phyloP scores from a whole-genome alignment of 2,113 vertebrate genomes.

The Dipodomys spectabilis region DNA sequence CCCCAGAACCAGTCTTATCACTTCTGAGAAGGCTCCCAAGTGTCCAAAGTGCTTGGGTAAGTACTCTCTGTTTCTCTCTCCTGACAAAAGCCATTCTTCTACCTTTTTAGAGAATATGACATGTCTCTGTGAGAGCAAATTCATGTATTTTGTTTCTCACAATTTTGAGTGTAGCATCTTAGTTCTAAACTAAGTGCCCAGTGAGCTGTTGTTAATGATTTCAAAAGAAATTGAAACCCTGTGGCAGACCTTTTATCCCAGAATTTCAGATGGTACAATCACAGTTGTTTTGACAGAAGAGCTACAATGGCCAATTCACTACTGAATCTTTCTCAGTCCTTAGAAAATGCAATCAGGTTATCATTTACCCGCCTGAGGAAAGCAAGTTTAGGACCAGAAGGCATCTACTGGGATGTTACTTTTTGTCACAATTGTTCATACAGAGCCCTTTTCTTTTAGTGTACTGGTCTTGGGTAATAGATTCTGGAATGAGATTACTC shows the following conservation, averaged over 20 bases:
- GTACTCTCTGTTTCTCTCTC: not conserved
- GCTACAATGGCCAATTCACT: not conserved
- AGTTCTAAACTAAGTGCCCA: not conserved
- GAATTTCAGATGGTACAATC: not conserved
- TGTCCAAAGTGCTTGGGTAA: not conserved
- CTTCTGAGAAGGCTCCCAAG: not conserved
- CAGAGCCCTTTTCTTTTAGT: not conserved
- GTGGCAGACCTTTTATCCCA: not conserved
- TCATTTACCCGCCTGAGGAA: not conserved
- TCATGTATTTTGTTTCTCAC: not conserved
- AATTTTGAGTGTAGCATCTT: not conserved
- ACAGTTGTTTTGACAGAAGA: not conserved
- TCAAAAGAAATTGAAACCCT: not conserved
- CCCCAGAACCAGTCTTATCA: not conserved
- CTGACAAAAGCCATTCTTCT: not conserved
- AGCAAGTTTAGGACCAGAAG: not conserved
- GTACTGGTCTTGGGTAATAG: not conserved
- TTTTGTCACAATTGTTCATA: not conserved
- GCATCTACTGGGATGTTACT: not conserved
- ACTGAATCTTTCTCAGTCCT: not conserved
- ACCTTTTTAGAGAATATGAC: not conserved
- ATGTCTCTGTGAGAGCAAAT: not conserved
- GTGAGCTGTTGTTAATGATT: not conserved
- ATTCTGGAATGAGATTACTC: constrained; percentile 15
- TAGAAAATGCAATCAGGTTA: not conserved